Evolutionary conservation across 2,797 vertebrate species (phyloP).

Genomic region (Glyptemys insculpta): DNA sequence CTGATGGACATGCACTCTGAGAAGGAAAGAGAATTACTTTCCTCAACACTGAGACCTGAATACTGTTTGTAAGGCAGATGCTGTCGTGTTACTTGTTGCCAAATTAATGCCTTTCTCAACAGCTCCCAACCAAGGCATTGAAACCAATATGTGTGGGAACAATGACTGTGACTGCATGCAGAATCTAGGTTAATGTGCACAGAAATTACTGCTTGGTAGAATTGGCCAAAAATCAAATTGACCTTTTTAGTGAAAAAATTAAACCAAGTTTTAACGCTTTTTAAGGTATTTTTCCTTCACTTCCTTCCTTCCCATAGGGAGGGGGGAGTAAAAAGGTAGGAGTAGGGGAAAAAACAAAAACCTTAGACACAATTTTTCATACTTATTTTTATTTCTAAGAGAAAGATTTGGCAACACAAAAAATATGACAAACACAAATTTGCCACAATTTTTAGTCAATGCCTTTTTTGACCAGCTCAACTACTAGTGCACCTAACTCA

Average conservation of each 20-base stretch:
- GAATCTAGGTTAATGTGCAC: background rate
- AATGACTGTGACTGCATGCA: background rate
- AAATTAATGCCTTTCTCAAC: background rate
- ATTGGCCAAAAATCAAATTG: rapidly evolving
- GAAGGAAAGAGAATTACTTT: background rate
- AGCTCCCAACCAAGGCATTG: no score
- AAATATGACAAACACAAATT: background rate
- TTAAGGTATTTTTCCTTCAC: background rate
- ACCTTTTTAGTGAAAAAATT: background rate
- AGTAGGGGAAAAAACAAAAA: background rate
- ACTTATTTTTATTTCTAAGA: background rate
- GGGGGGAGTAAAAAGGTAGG: background rate
- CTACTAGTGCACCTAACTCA: no score
- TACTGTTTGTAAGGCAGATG: background rate
- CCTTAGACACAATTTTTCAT: background rate
- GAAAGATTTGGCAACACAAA: background rate
- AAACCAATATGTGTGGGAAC: background rate
- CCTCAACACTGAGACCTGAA: background rate
- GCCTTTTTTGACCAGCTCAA: background rate
- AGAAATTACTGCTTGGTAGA: background rate
- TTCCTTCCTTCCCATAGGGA: background rate
- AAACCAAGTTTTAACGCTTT: background rate
- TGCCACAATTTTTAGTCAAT: background rate
- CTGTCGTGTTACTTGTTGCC: background rate
- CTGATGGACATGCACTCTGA: rapidly evolving